Evolutionary conservation across 2,113 vertebrate genomes (phyloP).

Genomic region (Seriola quinqueradiata): DNA sequence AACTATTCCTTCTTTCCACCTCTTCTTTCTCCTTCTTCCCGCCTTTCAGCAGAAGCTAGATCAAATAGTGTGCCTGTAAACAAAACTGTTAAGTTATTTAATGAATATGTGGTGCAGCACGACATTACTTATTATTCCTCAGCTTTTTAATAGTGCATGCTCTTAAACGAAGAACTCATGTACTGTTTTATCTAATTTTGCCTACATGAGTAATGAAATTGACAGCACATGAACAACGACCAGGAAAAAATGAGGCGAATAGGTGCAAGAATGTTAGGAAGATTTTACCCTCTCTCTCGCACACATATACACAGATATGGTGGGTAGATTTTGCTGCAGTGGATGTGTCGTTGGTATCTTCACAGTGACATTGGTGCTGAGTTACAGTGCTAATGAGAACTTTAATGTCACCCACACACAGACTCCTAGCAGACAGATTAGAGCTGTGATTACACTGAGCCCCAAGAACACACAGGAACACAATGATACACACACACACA

Average conservation of each 20-base stretch:
- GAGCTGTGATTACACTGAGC: slow-evolving; percentile 76
- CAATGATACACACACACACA: slow-evolving; percentile 44
- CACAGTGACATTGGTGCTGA: slow-evolving; percentile 78
- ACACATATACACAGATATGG: slow-evolving; percentile 24
- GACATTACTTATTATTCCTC: slow-evolving; percentile 15
- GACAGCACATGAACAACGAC: slow-evolving; percentile 25
- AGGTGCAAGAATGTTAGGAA: slow-evolving; percentile 34
- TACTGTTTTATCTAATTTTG: slow-evolving; percentile 50
- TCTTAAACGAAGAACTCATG: slow-evolving; percentile 14
- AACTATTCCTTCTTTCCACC: slow-evolving; percentile 56
- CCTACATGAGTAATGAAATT: slow-evolving; percentile 36
- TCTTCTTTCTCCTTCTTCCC: slow-evolving; percentile 59
- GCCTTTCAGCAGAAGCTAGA: slow-evolving; percentile 44
- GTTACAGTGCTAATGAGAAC: slow-evolving; percentile 83
- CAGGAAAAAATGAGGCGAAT: slow-evolving; percentile 34
- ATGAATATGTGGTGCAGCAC: slow-evolving; percentile 28
- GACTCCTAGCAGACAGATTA: slow-evolving; percentile 77
- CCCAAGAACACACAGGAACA: slow-evolving; percentile 59
- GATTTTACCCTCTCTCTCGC: slow-evolving; percentile 43
- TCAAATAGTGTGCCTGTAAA: slow-evolving; percentile 31
- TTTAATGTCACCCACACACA: slow-evolving; percentile 82
- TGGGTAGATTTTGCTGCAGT: slow-evolving; percentile 64
- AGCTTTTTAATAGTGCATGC: slow-evolving; percentile 44
- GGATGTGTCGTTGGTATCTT: slow-evolving; percentile 75
- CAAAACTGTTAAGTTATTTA: slow-evolving; percentile 52